Conservation (phyloP, 2,797 vertebrate genomes). For the Tragopan temminckii region DNA sequence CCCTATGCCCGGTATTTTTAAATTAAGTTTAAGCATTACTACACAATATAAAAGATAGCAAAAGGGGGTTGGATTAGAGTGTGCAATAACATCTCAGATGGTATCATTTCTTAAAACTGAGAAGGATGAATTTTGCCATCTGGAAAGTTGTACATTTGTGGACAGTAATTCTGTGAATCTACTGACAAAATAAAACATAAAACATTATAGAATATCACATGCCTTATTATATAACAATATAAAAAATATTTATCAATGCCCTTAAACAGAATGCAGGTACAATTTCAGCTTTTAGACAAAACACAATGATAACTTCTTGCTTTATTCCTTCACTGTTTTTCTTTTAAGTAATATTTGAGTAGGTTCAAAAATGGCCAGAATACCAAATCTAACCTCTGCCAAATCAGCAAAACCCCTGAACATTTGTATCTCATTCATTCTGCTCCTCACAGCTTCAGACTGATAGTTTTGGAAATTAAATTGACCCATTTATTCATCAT, state of each 20-base stretch:
- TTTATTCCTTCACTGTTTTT: conserved; percentile 1
- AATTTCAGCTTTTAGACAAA: conserved; percentile 45
- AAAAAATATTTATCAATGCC: not conserved
- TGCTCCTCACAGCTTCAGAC: conserved; percentile 48
- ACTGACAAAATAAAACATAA: not conserved
- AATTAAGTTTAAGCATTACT: not conserved
- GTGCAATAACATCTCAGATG: not conserved
- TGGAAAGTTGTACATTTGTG: not conserved
- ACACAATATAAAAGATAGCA: not conserved
- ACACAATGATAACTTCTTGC: not conserved
- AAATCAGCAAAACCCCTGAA: conserved; percentile 24
- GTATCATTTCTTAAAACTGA: not conserved
- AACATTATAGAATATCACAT: not conserved
- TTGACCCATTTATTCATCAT: conserved; percentile 74
- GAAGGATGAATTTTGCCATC: not conserved
- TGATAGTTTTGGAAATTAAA: conserved; percentile 74
- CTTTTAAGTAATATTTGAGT: conserved; percentile 36
- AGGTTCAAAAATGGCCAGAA: conserved; percentile 22
- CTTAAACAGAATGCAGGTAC: not conserved
- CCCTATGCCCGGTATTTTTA: not conserved
- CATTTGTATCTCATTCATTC: conserved; percentile 20
- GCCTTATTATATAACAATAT: not conserved
- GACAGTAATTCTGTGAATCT: not conserved
- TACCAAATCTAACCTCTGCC: conserved; percentile 34
- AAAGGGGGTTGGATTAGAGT: not conserved